These are phyloP conservation scores for Eospalax fontanierii DNA, from an alignment of 2,797 vertebrate species.

Conservation along the genomic window DNA sequence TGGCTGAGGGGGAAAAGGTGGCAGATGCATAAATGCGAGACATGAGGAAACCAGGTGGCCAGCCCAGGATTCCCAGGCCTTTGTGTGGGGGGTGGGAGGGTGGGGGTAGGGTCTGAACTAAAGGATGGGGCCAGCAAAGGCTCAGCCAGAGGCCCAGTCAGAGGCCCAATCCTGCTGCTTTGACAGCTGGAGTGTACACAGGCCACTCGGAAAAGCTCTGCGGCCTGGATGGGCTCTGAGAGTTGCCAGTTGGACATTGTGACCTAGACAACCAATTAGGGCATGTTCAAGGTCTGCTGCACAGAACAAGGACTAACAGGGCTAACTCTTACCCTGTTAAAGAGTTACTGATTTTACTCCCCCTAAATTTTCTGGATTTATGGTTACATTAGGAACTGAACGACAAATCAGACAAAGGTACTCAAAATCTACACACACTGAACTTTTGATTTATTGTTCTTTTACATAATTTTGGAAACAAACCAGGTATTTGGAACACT, in stretches of 20 bases:
- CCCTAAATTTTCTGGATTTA: constrained; percentile 65
- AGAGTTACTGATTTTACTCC: constrained; percentile 63
- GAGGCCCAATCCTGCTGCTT: constrained; percentile 79
- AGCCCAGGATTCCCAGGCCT: constrained; percentile 79
- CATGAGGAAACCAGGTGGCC: constrained; percentile 80
- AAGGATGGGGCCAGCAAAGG: constrained; percentile 52
- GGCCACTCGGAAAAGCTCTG: constrained; percentile 43
- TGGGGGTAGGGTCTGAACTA: constrained; percentile 68
- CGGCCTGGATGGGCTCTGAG: constrained; percentile 68
- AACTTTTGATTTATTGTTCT: constrained; percentile 36
- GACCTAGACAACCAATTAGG: constrained; percentile 84
- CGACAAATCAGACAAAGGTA: constrained; percentile 49
- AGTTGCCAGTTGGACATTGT: constrained; percentile 80
- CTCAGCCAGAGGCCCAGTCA: constrained; percentile 63
- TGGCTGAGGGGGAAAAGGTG: constrained; percentile 64
- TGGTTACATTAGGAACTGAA: constrained; percentile 32
- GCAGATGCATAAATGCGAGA: constrained; percentile 61
- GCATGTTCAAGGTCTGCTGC: constrained; percentile 78
- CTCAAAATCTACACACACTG: constrained; percentile 54
- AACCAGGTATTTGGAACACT: constrained; percentile 65
- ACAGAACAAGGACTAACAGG: constrained; percentile 68
- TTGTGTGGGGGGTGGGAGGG: constrained; percentile 55
- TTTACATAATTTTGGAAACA: constrained; percentile 66
- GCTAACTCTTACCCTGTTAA: constrained; percentile 56
- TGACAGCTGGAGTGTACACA: constrained; percentile 71